Percentiles rank a stretch among this genome's conserved stretches.
These are phyloP conservation scores for Ormyrus labotus DNA, from an alignment of 2,888 invertebrate species.

Conservation along the genomic window DNA sequence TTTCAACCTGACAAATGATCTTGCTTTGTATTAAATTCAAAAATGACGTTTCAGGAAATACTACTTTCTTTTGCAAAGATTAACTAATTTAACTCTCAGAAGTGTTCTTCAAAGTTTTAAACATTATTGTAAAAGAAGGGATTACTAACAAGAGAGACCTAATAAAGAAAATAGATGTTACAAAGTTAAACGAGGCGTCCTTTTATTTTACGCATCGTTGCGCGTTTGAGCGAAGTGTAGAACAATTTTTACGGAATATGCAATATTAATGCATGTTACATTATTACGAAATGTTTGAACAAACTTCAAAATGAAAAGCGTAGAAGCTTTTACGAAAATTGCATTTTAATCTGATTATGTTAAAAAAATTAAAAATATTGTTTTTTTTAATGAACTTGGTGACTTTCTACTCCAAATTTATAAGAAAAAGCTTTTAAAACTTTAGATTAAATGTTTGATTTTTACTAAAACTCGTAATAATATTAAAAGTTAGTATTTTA, in stretches of 20 bases:
- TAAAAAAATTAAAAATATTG: too few relatives aligned
- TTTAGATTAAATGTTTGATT: neutral
- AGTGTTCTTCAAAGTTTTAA: constrained; percentile 11
- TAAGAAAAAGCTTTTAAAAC: neutral
- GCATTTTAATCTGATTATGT: too few relatives aligned
- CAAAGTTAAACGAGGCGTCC: constrained; percentile 28
- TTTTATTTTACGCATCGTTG: constrained; percentile 9
- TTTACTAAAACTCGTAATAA: neutral
- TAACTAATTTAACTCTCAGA: too few relatives aligned
- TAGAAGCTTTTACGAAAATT: too few relatives aligned
- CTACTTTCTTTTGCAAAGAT: too few relatives aligned
- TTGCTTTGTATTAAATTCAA: too few relatives aligned
- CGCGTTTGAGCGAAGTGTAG: neutral
- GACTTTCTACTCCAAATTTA: neutral
- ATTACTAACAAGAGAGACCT: neutral
- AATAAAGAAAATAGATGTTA: constrained; percentile 9
- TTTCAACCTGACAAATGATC: too few relatives aligned
- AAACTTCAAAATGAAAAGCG: too few relatives aligned
- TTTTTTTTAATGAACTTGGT: neutral
- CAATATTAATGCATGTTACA: neutral
- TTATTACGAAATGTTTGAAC: neutral
- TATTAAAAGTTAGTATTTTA: too few relatives aligned
- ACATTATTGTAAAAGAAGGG: neutral
- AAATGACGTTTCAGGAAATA: too few relatives aligned
- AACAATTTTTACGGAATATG: too few relatives aligned